Evolutionary conservation across 1,140 invertebrate genomes (phyloP).

Genomic region (Olivierus martensii): DNA sequence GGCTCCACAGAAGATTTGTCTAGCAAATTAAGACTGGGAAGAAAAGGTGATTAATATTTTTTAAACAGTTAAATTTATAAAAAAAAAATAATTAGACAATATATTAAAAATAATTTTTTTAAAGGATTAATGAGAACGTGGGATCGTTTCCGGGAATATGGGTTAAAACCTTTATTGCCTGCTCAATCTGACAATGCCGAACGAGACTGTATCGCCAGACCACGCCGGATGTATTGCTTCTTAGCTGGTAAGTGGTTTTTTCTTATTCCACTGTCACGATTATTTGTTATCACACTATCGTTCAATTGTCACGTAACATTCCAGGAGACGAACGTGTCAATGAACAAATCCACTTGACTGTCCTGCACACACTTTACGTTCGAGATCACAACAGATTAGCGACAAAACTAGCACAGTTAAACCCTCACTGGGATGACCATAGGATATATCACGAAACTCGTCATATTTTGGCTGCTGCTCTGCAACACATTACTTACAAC

Average conservation of each 20-base stretch:
- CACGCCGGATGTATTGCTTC: slow-evolving; percentile 68
- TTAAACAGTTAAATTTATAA: neutral
- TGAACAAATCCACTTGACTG: slow-evolving; percentile 35
- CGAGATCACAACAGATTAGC: slow-evolving; percentile 50
- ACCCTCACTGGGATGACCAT: slow-evolving; percentile 38
- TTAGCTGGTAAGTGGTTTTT: slow-evolving; percentile 39
- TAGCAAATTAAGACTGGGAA: slow-evolving; percentile 30
- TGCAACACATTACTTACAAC: slow-evolving; percentile 37
- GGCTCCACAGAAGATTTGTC: slow-evolving; percentile 33
- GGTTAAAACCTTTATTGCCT: slow-evolving; percentile 72
- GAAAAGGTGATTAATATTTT: slow-evolving; percentile 27
- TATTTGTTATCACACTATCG: neutral
- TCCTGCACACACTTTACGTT: slow-evolving; percentile 35
- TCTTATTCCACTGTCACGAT: neutral
- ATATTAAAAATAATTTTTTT: too few relatives aligned
- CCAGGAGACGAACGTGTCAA: slow-evolving; percentile 38
- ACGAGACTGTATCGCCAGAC: slow-evolving; percentile 70
- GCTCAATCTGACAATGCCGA: slow-evolving; percentile 77
- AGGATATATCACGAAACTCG: slow-evolving; percentile 37
- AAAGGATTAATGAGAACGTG: slow-evolving; percentile 18
- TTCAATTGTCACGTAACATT: slow-evolving; percentile 12
- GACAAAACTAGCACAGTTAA: slow-evolving; percentile 48
- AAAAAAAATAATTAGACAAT: too few relatives aligned
- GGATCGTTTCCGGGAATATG: slow-evolving; percentile 55
- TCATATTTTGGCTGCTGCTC: slow-evolving; percentile 32